Evolutionary conservation across 2,113 vertebrate species (phyloP).

Genomic region (Garra rufa): DNA sequence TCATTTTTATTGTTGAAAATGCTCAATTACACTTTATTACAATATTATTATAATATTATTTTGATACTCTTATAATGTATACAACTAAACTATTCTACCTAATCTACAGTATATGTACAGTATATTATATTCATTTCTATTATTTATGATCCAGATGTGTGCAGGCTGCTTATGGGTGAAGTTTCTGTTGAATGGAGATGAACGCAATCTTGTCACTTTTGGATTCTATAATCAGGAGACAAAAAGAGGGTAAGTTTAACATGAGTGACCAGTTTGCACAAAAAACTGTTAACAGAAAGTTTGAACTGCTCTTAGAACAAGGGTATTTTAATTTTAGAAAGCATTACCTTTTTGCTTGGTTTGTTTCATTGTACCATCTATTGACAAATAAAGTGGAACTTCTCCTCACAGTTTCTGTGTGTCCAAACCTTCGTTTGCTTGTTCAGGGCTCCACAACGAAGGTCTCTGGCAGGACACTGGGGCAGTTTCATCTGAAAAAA

Average conservation of each 20-base stretch:
- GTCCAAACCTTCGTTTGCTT: not conserved
- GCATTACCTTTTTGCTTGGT: not conserved
- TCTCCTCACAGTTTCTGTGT: conserved; percentile 30
- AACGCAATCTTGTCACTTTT: not conserved
- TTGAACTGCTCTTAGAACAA: not conserved
- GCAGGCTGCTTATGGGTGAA: not conserved
- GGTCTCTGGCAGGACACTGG: not conserved
- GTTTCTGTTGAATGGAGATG: not conserved
- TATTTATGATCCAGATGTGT: not conserved
- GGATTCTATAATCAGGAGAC: not conserved
- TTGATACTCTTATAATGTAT: not conserved
- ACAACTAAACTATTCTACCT: not conserved
- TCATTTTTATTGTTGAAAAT: not conserved
- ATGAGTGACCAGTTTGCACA: not conserved
- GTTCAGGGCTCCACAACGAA: not conserved
- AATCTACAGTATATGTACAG: not conserved
- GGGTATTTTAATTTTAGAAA: not conserved
- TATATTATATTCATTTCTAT: not conserved
- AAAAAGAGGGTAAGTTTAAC: not conserved
- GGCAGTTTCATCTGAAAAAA: not conserved
- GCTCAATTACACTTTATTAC: not conserved
- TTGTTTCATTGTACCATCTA: not conserved
- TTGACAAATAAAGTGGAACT: conserved; percentile 21
- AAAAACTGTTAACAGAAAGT: not conserved
- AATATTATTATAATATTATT: not conserved